Evolutionary conservation across 2,888 invertebrate species (phyloP).

Genomic region (Thymelicus lineola): DNA sequence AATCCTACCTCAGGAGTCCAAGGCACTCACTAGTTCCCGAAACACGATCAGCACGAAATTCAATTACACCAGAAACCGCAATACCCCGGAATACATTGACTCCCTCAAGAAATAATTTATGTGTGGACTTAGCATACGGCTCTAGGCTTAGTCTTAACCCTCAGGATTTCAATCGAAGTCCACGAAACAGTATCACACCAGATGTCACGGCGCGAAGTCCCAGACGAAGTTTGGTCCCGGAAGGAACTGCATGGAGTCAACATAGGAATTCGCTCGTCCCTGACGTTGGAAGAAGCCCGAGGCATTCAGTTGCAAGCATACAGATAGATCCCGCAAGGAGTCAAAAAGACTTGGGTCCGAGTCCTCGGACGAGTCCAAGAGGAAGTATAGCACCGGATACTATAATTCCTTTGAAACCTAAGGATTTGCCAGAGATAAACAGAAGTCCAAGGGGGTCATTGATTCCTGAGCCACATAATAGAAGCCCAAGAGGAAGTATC

Average conservation of each 20-base stretch:
- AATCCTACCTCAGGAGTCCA: slow-evolving; percentile 83
- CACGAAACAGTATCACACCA: slow-evolving; percentile 79
- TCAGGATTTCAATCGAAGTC: slow-evolving; percentile 82
- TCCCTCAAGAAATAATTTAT: slow-evolving; percentile 86
- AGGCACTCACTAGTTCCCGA: slow-evolving; percentile 85
- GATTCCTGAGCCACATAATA: slow-evolving; percentile 82
- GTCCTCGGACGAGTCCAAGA: slow-evolving; percentile 84
- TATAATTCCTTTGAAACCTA: slow-evolving; percentile 65
- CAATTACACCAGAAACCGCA: slow-evolving; percentile 86
- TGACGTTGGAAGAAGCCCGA: slow-evolving; percentile 85
- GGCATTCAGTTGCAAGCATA: slow-evolving; percentile 84
- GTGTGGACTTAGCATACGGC: slow-evolving; percentile 84
- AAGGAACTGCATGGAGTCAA: slow-evolving; percentile 82
- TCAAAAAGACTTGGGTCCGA: slow-evolving; percentile 80
- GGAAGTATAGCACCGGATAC: slow-evolving; percentile 81
- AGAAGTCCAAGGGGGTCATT: slow-evolving; percentile 86
- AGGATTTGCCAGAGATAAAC: slow-evolving; percentile 74
- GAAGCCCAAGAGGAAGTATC: slow-evolving; percentile 87
- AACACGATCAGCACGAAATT: slow-evolving; percentile 85
- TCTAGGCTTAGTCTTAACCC: slow-evolving; percentile 85
- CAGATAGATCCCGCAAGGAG: slow-evolving; percentile 73
- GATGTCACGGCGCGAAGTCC: slow-evolving; percentile 83
- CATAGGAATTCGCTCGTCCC: slow-evolving; percentile 86
- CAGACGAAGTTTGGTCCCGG: slow-evolving; percentile 86
- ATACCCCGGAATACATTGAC: slow-evolving; percentile 83